Conservation (phyloP, 35 echinoderm and acorn worm genomes). For the Eucidaris tribuloides region DNA sequence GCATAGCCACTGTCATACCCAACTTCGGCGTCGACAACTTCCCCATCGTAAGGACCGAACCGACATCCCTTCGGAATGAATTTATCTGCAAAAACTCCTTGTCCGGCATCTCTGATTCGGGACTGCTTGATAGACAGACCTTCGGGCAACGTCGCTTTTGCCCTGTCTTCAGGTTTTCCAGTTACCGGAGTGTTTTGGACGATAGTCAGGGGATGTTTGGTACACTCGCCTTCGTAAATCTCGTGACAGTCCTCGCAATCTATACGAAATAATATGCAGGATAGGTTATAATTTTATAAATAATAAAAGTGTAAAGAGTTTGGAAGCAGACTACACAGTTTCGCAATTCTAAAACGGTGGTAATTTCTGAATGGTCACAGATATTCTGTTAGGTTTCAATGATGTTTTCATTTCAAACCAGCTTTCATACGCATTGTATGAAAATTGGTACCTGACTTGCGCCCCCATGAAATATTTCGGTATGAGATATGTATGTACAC, state of each 20-base stretch:
- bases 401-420: too few species aligned
- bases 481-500: too few species aligned
- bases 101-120: constrained; percentile 71
- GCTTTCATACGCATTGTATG: too few species aligned
- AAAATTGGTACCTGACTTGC: too few species aligned
- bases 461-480: too few species aligned
- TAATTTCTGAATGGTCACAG: too few species aligned
- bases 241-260: constrained; percentile 97
- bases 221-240: constrained; percentile 70
- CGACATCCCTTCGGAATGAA: constrained; percentile 73
- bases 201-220: constrained; percentile 66
- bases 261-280: too few species aligned
- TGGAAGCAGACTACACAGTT: too few species aligned
- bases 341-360: too few species aligned
- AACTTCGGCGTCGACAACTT: constrained; percentile 61
- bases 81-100: constrained; percentile 70
- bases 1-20: constrained; percentile 92
- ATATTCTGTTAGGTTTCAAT: too few species aligned
- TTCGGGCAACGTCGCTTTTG: constrained; percentile 65
- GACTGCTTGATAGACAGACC: constrained; percentile 70
- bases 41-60: constrained; percentile 93
- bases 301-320: too few species aligned
- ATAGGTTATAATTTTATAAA: too few species aligned
- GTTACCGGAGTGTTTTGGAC: constrained; percentile 61
- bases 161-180: constrained; percentile 40